These are phyloP conservation scores for Digitonthophagus gazella DNA, from an alignment of 2,888 invertebrate species.

Conservation along the genomic window DNA sequence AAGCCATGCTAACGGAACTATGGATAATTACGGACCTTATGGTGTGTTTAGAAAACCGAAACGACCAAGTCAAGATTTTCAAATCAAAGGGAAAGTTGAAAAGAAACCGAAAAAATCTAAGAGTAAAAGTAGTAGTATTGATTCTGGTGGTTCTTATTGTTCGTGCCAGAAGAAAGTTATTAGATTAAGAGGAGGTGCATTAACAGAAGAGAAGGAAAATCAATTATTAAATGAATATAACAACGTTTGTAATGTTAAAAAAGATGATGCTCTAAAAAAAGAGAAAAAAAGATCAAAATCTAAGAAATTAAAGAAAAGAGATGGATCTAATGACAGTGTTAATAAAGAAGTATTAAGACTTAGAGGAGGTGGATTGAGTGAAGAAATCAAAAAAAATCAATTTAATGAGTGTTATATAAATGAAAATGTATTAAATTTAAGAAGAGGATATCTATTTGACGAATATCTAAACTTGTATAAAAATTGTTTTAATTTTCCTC, in stretches of 20 bases:
- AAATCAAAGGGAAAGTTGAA: conserved; percentile 14
- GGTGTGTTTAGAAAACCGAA: conserved; percentile 31
- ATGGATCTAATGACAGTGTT: background rate
- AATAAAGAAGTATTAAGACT: background rate
- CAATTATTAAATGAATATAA: background rate
- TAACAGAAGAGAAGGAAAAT: conserved; percentile 5
- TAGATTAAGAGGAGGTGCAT: conserved; percentile 20
- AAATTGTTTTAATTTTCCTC: too few species aligned
- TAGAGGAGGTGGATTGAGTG: background rate
- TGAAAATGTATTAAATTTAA: background rate
- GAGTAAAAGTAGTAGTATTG: background rate
- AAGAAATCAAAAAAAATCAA: too few species aligned
- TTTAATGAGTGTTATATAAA: too few species aligned
- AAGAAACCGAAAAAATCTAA: background rate
- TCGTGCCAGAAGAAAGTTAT: conserved; percentile 20
- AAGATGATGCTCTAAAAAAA: background rate
- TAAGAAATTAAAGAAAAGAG: background rate
- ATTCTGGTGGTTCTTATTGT: conserved; percentile 12
- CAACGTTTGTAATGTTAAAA: background rate
- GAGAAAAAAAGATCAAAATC: background rate
- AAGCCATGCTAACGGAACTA: conserved; percentile 32
- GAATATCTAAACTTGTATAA: too few species aligned
- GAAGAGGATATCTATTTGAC: too few species aligned
- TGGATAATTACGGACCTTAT: conserved; percentile 34
- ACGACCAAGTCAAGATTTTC: conserved; percentile 28